Evolutionary conservation across 1,140 invertebrate species (phyloP).

Genomic region (Drosophila tropicalis): DNA sequence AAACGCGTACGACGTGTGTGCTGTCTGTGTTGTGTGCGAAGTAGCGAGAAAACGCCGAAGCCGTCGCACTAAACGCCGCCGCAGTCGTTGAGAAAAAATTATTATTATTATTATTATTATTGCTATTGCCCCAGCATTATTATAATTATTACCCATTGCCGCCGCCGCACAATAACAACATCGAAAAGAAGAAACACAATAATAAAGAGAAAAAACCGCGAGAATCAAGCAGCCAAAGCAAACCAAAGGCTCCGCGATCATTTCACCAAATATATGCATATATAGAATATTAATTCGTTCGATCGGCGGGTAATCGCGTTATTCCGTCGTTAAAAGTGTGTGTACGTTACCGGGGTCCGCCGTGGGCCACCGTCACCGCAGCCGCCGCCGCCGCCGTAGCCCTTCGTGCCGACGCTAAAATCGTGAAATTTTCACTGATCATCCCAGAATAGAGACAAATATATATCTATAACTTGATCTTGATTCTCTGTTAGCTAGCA

Average conservation of each 20-base stretch:
- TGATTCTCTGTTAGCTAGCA: not conserved
- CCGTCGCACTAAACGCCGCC: slow-evolving; percentile 46
- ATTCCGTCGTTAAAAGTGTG: slow-evolving; percentile 9
- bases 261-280: not conserved
- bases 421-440: not conserved
- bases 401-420: slow-evolving; percentile 5
- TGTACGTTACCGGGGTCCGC: not conserved
- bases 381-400: slow-evolving; percentile 1
- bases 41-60: slow-evolving; percentile 59
- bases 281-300: not conserved
- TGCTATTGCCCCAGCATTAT: slow-evolving; percentile 50
- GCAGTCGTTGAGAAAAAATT: slow-evolving; percentile 58
- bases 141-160: slow-evolving; percentile 42
- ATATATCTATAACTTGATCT: not conserved
- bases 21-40: slow-evolving; percentile 68
- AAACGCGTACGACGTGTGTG: slow-evolving; percentile 83
- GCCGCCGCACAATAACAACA: slow-evolving; percentile 14
- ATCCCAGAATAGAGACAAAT: not conserved
- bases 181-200: not conserved
- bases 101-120: slow-evolving; percentile 62
- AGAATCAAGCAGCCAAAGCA: slow-evolving; percentile 1
- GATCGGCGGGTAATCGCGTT: slow-evolving; percentile 9
- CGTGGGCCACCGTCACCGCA: slow-evolving; percentile 38
- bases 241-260: not conserved
- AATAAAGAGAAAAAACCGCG: not conserved